Base-by-base conservation (phyloP, 2,797 vertebrate species). In the Morus bassanus region DNA sequence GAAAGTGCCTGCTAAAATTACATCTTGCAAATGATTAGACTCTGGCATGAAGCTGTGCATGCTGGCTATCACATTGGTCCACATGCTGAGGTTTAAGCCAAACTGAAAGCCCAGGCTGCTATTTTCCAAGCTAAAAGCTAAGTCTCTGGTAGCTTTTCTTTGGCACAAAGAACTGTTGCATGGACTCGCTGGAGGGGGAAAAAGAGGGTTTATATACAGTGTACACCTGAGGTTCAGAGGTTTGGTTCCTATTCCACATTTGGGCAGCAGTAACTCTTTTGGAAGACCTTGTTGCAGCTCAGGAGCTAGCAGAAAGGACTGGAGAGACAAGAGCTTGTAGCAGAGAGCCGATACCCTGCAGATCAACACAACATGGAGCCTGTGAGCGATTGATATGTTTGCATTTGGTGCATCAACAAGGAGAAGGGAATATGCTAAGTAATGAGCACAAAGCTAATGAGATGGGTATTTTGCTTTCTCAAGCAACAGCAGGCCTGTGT, bases 161-260 rank as follows among this genome's bases (percentile, higher is more conserved):
- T 39, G 17, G 15, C 37, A 14, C 19, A 43, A 56, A 60, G 37
- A 41, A 19, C 31, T 27, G 41, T 61, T 75, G 56, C 3, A 0
- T 0, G 0, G 19, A 24, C 30, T 81, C 1, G 0, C 30, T 48
- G 53, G 31, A 73, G 45, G 21, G 18, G 3, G 9, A 28, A 67
- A 35, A 68, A 39, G 27, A 60, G 18, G 7, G 2, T 39, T 69
- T 67, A 27, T 37, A 10, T 4, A 7, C 2, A 14, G 6, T 1
- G 5, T 41, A 41, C 13, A 28, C 19, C n/a, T 31, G 15, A 54
- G 61, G 17, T 64, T 70, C 65, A 72, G 39, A 54, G 43, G 11
- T 61, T 85, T 65, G 28, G 6, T 10, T 85, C 22, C 76, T 45
- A 9, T 79, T 59, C n/a, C 53, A 28, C 12, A 2, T 45, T 54